Evolutionary conservation across 2,797 vertebrate genomes (phyloP).

Genomic region (Microhierax caerulescens): DNA sequence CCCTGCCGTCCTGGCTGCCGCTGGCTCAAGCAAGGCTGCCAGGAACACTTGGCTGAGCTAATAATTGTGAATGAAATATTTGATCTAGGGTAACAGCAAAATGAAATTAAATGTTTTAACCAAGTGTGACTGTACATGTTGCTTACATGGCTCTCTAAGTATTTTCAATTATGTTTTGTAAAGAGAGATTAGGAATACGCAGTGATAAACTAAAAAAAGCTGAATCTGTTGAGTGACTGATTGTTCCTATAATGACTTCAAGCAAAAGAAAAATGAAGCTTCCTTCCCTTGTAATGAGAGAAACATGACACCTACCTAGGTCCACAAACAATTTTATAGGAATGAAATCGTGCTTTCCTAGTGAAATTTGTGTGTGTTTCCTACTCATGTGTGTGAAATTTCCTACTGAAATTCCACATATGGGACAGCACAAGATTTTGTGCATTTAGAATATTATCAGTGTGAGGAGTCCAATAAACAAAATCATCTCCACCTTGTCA

Average conservation of each 20-base stretch:
- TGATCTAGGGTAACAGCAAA: not conserved
- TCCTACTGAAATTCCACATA: not conserved
- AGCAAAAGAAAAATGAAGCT: not conserved
- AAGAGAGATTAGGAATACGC: not conserved
- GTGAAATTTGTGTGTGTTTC: not conserved
- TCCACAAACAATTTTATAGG: not conserved
- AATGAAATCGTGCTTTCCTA: not conserved
- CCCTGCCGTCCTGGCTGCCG: not conserved
- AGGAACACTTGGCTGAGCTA: not conserved
- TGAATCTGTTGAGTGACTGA: not conserved
- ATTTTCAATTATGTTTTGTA: not conserved
- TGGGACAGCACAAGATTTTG: not conserved
- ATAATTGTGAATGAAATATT: not conserved
- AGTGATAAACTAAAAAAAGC: not conserved
- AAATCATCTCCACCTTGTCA: not conserved
- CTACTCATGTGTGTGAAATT: not conserved
- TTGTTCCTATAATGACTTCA: not conserved
- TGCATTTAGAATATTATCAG: not conserved
- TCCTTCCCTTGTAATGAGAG: not conserved
- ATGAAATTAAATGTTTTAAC: not conserved
- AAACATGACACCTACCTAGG: not conserved
- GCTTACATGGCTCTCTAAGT: not conserved
- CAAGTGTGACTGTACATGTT: not conserved
- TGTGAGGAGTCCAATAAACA: not conserved
- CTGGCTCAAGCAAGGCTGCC: not conserved